A percentile compares a stretch with the other conserved stretches of the same genome.
Evolutionary conservation across 2,113 vertebrate species (phyloP).

Genomic region (Erythrolamprus reginae): DNA sequence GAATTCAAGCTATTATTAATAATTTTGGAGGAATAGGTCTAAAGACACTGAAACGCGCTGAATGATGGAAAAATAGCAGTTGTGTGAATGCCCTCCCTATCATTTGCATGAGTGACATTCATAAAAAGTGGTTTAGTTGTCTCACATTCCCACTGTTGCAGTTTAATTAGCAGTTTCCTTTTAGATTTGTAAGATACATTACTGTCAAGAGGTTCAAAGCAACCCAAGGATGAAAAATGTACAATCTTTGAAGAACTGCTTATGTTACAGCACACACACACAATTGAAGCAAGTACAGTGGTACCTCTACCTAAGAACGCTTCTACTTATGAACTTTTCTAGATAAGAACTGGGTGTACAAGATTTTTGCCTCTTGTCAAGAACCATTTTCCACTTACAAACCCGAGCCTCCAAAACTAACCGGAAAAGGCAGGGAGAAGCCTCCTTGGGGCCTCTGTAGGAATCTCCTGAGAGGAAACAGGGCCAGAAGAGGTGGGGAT

Average conservation of each 20-base stretch:
- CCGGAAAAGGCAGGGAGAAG: too few relatives aligned
- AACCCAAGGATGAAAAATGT: not conserved
- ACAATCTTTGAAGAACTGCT: not conserved
- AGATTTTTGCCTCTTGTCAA: too few relatives aligned
- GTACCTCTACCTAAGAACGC: too few relatives aligned
- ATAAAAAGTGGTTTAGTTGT: not conserved
- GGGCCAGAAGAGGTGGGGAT: too few relatives aligned
- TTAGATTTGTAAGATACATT: not conserved
- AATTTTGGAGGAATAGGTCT: not conserved
- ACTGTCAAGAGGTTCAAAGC: not conserved
- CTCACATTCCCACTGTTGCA: not conserved
- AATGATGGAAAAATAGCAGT: not conserved
- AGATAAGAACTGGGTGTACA: too few relatives aligned
- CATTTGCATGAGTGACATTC: not conserved
- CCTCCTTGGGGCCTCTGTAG: too few relatives aligned
- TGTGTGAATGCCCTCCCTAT: not conserved
- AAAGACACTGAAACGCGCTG: not conserved
- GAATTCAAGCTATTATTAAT: not conserved
- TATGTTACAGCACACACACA: not conserved
- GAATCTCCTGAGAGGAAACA: too few relatives aligned
- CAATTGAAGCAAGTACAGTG: not conserved
- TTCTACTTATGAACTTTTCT: too few relatives aligned
- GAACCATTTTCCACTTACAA: too few relatives aligned
- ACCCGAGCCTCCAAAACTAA: too few relatives aligned
- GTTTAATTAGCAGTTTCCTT: not conserved